Conservation (phyloP, 1,140 invertebrate genomes). For the Magallana angulata region DNA sequence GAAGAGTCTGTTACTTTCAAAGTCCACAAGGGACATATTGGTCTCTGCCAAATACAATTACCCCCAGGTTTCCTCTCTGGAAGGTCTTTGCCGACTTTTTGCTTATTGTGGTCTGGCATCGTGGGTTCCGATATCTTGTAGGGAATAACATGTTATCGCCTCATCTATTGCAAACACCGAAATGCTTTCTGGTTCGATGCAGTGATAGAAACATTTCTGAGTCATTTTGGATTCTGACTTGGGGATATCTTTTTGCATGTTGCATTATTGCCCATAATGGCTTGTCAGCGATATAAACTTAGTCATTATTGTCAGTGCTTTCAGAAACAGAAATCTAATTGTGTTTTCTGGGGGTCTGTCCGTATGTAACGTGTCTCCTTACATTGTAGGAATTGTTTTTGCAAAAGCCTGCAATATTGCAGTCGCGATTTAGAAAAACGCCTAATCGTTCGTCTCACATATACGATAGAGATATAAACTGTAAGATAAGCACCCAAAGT, state of each 20-base stretch:
- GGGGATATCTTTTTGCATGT: slow-evolving; percentile 9
- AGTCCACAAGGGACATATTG: neutral
- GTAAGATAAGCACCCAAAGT: neutral
- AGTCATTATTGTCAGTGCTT: neutral
- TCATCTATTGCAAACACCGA: neutral
- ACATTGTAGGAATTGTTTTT: neutral
- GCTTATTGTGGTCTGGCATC: neutral
- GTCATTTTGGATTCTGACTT: neutral
- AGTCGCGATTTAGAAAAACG: neutral
- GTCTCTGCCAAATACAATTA: slow-evolving; percentile 15
- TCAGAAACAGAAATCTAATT: neutral
- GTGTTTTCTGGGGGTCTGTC: neutral
- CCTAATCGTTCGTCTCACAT: neutral
- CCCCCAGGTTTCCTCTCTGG: neutral
- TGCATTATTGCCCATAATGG: neutral
- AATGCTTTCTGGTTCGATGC: neutral
- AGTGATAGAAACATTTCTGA: neutral
- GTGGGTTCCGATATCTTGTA: neutral
- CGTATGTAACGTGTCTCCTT: neutral
- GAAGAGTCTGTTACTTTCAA: neutral
- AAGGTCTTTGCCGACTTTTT: neutral
- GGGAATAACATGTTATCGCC: neutral
- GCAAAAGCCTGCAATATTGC: neutral
- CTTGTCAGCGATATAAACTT: neutral
- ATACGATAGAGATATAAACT: neutral